Percentiles rank a stretch among this genome's conserved stretches.
Conservation (phyloP, 2,797 vertebrate species). For the Selene dorsalis region DNA sequence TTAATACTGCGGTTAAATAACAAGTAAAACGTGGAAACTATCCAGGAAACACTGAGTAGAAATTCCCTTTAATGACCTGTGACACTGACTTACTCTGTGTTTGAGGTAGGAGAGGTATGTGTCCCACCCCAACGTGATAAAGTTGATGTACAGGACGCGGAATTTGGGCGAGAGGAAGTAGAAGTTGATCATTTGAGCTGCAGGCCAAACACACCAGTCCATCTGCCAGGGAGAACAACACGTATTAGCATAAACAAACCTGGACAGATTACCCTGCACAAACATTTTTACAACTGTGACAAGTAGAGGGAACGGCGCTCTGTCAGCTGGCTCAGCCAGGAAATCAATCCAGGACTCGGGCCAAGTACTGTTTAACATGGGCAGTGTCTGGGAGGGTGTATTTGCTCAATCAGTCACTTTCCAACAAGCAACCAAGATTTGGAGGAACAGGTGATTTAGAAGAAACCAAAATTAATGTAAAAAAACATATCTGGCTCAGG, state of each 20-base stretch:
- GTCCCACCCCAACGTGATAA: conserved; percentile 94
- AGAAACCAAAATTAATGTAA: neutral
- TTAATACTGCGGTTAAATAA: neutral
- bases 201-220: conserved; percentile 94
- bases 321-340: too few relatives aligned
- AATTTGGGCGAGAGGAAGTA: conserved; percentile 89
- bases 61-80: neutral
- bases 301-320: neutral
- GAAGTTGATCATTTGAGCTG: conserved; percentile 93
- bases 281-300: neutral
- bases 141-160: conserved; percentile 92
- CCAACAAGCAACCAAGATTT: neutral
- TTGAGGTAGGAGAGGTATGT: conserved; percentile 95
- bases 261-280: neutral
- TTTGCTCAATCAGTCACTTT: neutral
- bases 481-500: too few relatives aligned
- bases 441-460: neutral
- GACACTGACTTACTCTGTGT: conserved; percentile 86
- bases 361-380: neutral
- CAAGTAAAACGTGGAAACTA: neutral
- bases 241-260: conserved; percentile 31
- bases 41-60: neutral
- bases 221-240: conserved; percentile 77
- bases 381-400: neutral
- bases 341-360: neutral